phyloP scores from a whole-genome alignment of 30 jellyfish, hydroid and myxozoan species.

The Pelagia noctiluca region DNA sequence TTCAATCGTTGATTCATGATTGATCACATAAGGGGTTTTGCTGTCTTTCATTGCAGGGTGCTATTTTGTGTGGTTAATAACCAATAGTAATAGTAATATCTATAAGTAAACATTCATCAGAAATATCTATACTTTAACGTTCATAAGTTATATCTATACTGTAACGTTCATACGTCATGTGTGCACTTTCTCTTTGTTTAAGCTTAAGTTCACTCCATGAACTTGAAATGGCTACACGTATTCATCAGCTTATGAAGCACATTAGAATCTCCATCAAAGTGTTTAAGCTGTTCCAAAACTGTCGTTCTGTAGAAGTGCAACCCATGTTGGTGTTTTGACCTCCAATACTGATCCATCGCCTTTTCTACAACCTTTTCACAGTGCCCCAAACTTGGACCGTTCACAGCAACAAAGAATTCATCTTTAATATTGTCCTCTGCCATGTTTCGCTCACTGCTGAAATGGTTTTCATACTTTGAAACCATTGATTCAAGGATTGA shows the following conservation, averaged over 20 bases:
- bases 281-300: conserved; percentile 41
- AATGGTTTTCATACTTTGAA: conserved; percentile 39
- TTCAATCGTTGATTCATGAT: too few species aligned
- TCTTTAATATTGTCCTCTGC: conserved; percentile 37
- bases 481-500: too few species aligned
- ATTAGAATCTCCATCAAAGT: conserved; percentile 31
- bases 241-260: conserved; percentile 39
- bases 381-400: conserved; percentile 49
- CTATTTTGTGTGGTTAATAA: too few species aligned
- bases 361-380: conserved; percentile 43
- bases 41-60: too few species aligned
- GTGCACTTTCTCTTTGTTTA: not conserved
- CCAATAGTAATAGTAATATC: too few species aligned
- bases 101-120: too few species aligned
- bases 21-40: too few species aligned
- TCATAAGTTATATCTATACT: conserved; percentile 9
- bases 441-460: conserved; percentile 35
- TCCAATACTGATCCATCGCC: conserved; percentile 46
- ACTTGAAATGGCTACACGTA: conserved; percentile 33
- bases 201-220: conserved; percentile 27
- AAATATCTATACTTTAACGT: too few species aligned
- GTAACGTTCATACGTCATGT: conserved; percentile 16
- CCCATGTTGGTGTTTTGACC: conserved; percentile 25
- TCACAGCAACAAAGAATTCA: conserved; percentile 50
- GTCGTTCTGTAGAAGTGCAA: conserved; percentile 37